Base-by-base conservation (phyloP, 2,888 invertebrate species). In the Rhingia rostrata region DNA sequence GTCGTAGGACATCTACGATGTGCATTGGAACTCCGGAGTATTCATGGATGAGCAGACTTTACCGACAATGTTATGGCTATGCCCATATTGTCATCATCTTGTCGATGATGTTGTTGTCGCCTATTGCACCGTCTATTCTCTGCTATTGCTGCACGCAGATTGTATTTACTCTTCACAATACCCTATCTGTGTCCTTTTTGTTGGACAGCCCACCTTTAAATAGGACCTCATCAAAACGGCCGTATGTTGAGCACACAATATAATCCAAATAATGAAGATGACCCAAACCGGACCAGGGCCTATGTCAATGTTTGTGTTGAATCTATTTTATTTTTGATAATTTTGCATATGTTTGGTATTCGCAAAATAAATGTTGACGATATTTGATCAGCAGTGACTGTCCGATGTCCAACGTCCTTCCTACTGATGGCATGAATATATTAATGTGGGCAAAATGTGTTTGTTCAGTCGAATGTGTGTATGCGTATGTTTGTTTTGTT, bases 291-390 rank as follows among this genome's bases (percentile, higher is more conserved):
- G 22, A 49, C 51, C 2, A 14, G 53, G 32, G 39, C 66, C 79
- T 66, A 37, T 66, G 72, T 51, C 33, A 79, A 79, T 72, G 66
- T 72, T 66, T 79, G 49, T 39, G 41, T 43, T 58, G 33, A 60
- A 58, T 32, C 63, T 56, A 56, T 73, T 61, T 72, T 45, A 72
- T 61, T 67, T 66, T 78, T 53, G 69, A 70, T 78, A 58, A 78
- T 63, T 49, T 49, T 70, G 63, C 64, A 78, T 72, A 72, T 63
- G 79, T 73, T 79, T 79, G 72, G 45, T 33, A 33, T 60, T 66
- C 66, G 66, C 66, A 73, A 66, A 60, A 53, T 60, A 79, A 79
- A 72, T 66, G 66, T 60, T 72, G 60, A 66, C 53, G 66, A 66
- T 60, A 79, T 79, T 66, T 72, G 79, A 79, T 70, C 66, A 66